Conservation (phyloP, 2,113 vertebrate genomes). For the Mastomys coucha region DNA sequence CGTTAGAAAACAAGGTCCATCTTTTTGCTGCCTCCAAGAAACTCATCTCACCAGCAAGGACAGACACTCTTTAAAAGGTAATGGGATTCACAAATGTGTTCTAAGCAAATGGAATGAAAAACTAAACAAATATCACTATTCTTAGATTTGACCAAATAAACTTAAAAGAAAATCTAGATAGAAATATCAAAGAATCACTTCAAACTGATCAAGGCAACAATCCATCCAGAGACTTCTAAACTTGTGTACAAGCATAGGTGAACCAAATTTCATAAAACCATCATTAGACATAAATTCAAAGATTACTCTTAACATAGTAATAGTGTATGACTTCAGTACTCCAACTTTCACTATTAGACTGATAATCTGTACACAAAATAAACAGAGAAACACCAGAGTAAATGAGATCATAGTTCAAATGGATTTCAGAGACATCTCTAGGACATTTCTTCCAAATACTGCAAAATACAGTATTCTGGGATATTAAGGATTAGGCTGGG, state of each 20-base stretch:
- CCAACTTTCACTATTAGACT: neutral
- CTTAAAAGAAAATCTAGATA: neutral
- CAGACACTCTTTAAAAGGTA: neutral
- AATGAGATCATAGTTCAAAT: neutral
- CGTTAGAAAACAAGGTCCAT: neutral
- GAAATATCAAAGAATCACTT: neutral
- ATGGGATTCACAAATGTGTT: neutral
- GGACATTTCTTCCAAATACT: neutral
- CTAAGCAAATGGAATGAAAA: neutral
- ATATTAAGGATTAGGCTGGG: no score
- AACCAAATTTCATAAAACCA: neutral
- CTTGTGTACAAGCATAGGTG: neutral
- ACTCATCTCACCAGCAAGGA: neutral
- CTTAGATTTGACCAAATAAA: neutral
- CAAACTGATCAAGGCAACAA: neutral
- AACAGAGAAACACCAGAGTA: neutral
- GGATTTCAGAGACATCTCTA: neutral
- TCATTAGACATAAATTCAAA: neutral
- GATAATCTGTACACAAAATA: neutral
- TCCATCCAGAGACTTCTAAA: neutral
- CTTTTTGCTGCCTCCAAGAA: neutral
- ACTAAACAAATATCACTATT: neutral
- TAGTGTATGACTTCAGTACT: neutral
- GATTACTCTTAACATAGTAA: neutral
- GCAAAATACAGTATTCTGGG: neutral